phyloP scores from a whole-genome alignment of 2,797 vertebrate species.

The Gymnodraco acuticeps region DNA sequence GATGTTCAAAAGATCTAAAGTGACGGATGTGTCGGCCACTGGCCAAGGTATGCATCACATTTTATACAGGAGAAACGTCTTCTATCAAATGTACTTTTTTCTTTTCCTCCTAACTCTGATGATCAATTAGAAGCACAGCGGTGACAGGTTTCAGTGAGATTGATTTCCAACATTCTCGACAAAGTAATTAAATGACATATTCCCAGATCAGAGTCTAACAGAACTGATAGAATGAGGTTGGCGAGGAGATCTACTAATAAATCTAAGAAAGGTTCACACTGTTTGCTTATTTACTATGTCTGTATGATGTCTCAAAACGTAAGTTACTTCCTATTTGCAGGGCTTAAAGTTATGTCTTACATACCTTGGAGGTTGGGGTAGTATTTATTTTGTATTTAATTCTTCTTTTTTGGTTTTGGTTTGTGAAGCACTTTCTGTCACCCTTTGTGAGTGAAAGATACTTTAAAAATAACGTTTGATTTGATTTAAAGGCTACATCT shows the following conservation, averaged over 20 bases:
- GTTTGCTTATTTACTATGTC: not conserved
- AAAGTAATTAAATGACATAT: slow-evolving; percentile 13
- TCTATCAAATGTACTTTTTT: slow-evolving; percentile 3
- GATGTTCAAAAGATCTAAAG: slow-evolving; percentile 71
- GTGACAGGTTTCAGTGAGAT: not conserved
- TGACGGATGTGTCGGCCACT: slow-evolving; percentile 60
- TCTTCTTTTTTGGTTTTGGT: too few relatives aligned
- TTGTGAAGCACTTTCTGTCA: too few relatives aligned
- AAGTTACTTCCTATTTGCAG: not conserved
- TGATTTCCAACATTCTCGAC: slow-evolving; percentile 1
- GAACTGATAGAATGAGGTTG: slow-evolving; percentile 9
- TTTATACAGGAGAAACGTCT: not conserved
- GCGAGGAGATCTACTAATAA: not conserved
- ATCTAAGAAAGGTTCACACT: not conserved
- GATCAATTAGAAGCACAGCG: slow-evolving; percentile 3
- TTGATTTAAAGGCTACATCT: too few relatives aligned
- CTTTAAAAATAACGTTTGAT: too few relatives aligned
- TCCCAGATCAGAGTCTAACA: slow-evolving; percentile 6
- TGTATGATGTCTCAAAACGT: not conserved
- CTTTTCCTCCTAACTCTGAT: slow-evolving; percentile 22
- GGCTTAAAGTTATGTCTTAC: too few relatives aligned
- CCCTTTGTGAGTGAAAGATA: too few relatives aligned
- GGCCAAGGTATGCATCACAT: slow-evolving; percentile 70
- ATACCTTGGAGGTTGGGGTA: too few relatives aligned
- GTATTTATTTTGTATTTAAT: too few relatives aligned